phyloP scores from a whole-genome alignment of 2,888 invertebrate genomes.

The Automeris io region DNA sequence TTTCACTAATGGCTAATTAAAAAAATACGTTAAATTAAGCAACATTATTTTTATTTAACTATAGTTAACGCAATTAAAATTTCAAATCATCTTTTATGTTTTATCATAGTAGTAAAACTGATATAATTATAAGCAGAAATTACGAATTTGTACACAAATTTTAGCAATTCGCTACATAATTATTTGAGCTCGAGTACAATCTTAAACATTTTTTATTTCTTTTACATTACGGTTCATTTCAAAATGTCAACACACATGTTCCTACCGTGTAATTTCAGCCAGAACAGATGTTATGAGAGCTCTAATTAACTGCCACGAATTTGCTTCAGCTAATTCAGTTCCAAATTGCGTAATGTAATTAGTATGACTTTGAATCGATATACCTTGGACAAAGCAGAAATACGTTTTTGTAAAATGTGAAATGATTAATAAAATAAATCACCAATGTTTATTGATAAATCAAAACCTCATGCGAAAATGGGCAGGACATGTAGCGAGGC shows the following conservation, averaged over 20 bases:
- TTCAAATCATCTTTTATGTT: too few species aligned
- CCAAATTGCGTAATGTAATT: constrained; percentile 25
- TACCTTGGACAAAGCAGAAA: constrained; percentile 12
- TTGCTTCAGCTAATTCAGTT: constrained; percentile 29
- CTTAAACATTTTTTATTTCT: constrained; percentile 1
- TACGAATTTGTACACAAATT: constrained; percentile 3
- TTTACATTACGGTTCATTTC: constrained; percentile 8
- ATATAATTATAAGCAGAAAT: neutral
- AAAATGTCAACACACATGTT: neutral
- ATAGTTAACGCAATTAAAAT: too few species aligned
- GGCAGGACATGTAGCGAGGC: too few species aligned
- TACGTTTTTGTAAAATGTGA: too few species aligned
- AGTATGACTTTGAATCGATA: constrained; percentile 21
- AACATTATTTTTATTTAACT: too few species aligned
- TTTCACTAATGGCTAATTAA: too few species aligned
- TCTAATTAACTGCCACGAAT: constrained; percentile 32
- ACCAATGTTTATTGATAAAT: too few species aligned
- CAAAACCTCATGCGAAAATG: too few species aligned
- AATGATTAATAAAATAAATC: too few species aligned
- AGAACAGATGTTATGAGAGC: constrained; percentile 30
- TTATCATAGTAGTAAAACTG: too few species aligned
- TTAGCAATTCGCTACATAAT: constrained; percentile 3
- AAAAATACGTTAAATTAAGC: too few species aligned
- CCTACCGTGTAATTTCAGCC: constrained; percentile 5
- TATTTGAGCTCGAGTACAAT: neutral